Evolutionary conservation across 2,888 invertebrate species (phyloP).

Genomic region (Leistus spinibarbis): DNA sequence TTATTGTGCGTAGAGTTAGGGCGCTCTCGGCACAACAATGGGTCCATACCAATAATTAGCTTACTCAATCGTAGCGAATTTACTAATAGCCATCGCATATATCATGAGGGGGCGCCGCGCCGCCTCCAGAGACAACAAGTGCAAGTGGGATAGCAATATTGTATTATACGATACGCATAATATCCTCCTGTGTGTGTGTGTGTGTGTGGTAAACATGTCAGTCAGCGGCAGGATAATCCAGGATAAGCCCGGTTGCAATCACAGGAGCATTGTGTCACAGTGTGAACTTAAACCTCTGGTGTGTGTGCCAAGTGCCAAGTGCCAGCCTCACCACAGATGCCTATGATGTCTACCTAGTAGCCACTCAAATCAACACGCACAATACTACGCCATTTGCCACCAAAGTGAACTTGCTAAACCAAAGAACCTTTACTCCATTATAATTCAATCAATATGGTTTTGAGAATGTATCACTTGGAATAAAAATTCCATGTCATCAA

Average conservation of each 20-base stretch:
- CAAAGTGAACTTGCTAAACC: no score
- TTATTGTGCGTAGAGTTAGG: neutral
- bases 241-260: conserved; percentile 58
- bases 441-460: no score
- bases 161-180: neutral
- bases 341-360: neutral
- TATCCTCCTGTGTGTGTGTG: neutral
- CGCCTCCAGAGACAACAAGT: no score
- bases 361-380: neutral
- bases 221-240: conserved; percentile 49
- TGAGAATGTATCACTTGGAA: no score
- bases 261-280: conserved; percentile 56
- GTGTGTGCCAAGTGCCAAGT: neutral
- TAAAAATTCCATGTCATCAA: no score
- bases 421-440: no score
- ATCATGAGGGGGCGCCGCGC: neutral
- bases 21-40: neutral
- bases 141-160: neutral
- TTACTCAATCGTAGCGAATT: conserved; percentile 39
- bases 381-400: neutral
- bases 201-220: conserved; percentile 37
- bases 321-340: neutral
- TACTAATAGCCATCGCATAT: conserved; percentile 28
- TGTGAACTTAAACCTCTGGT: conserved; percentile 49
- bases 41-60: conserved; percentile 35